Base-by-base conservation (phyloP, 2,888 invertebrate species). In the Periphyllus acericola region DNA sequence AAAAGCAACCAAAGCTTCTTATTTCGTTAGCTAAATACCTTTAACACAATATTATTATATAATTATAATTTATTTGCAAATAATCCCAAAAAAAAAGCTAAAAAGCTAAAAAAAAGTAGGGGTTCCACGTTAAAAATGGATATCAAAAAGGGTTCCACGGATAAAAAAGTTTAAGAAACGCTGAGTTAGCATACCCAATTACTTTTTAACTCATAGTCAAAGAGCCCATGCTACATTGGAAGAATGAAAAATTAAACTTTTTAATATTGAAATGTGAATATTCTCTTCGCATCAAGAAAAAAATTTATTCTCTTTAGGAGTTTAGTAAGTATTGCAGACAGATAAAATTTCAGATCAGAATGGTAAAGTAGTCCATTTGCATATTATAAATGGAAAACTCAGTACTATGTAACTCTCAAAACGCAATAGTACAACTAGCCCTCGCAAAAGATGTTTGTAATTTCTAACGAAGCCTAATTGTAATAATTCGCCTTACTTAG, bases 401-500 rank as follows among this genome's bases (percentile, higher is more conserved):
- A 14, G n/a, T 72, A 83, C 36, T 52, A 29, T 75, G 60, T 29
- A 3, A 83, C 36, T 29, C 60, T 74, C 0, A 1, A 14, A 40
- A 29, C 21, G 11, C 32, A 25, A 25, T 32, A 25, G 25, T 32
- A 66, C 40, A 66, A 83, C 32, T 25, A 32, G 3, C 1, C 6
- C 40, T 40, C 68, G 36, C 52, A 55, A 34, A 52, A 34, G 52
- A 68, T 1, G 68, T 78, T 71, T 79, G 71, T 79, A n/a, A 71
- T 79, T 85, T 71, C 21, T 29, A 34, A 34, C 36, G 78, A 36
- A 84, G 66, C 68, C 32, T 55, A 21, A 29, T 55, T 71, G 79
- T 71, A 46, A 79, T 79, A 85, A 85, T 85, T 85, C 71, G 36
- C 79, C 52, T 84, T 76, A 84, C 75, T 83, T 75, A 40, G 29